Evolutionary conservation across 30 jellyfish, hydroid and myxozoan species (phyloP), one percentile per base, ranked within the genome.

Genomic region (Clytia hemisphaerica): DNA sequence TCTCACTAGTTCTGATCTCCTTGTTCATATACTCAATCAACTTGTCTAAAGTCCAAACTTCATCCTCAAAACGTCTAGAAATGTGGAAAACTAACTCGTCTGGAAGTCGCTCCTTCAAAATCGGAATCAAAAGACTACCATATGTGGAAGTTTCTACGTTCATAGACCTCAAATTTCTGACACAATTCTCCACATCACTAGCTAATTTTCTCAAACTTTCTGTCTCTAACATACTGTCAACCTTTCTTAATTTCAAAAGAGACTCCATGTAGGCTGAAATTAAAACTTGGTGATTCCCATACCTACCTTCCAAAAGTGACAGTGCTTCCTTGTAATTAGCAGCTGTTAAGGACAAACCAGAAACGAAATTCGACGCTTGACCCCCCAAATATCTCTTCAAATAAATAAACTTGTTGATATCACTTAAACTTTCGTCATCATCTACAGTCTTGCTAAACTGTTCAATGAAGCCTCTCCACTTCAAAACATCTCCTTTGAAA

Each of bases 1-100:
- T 60, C 36, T 61, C 79, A 30, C 72, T 45, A 19, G 63, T 62
- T 63, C 63, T 79, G 24, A 75, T 7, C 44, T 75, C 88, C 61
- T 62, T 50, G 33, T 30, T 73, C 47, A 75, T 25, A 7, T 78
- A 70, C 15, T 10, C 19, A 35, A 75, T 75, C 9, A 75, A 48
- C 73, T 75, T 79, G 35, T 75, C 88, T n/a, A 75, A 44, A 28
- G 72, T 62, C 88, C 88, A 75, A 10, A 60, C 80, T 26, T 70
- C 75, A 44, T 60, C 63, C 31, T 25, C 24, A 2, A 47, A 61
- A 44, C 47, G 63, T 22, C 88, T 57, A 37, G 63, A 60, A 78
- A 70, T 46, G 73, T 50, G 49, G 63, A 28, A 51, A 34, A 58
- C 31, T 30, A 70, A 1, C 26, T 26, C 31, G 6, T 70, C 82